Evolutionary conservation across 2,113 vertebrate genomes (phyloP).

Genomic region (Anas platyrhynchos): DNA sequence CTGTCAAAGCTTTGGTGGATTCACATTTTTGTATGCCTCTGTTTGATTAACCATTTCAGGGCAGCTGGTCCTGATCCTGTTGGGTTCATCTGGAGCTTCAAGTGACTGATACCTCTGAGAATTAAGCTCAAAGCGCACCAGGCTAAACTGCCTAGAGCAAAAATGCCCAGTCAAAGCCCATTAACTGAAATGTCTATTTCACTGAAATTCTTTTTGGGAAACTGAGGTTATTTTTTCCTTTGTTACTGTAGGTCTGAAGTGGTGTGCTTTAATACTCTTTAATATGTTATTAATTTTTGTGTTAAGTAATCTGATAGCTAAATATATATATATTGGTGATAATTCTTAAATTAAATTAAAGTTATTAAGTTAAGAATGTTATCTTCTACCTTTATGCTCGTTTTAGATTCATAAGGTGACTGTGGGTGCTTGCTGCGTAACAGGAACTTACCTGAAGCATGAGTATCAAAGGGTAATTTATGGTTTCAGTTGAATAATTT

Average conservation of each 20-base stretch:
- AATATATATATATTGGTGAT: not conserved
- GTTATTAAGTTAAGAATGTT: not conserved
- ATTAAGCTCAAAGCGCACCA: constrained; percentile 2
- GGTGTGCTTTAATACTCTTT: not conserved
- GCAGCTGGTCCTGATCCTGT: not conserved
- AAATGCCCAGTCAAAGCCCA: constrained; percentile 7
- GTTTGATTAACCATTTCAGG: not conserved
- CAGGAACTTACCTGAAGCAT: no score
- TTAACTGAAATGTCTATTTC: not conserved
- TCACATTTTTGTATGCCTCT: not conserved
- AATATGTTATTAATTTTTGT: not conserved
- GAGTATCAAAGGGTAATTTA: not conserved
- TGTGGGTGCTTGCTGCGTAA: not conserved
- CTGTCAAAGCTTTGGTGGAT: not conserved
- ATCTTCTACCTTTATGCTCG: not conserved
- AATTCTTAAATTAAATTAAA: not conserved
- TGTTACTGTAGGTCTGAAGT: not conserved
- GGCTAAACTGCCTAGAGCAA: not conserved
- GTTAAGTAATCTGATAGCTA: not conserved
- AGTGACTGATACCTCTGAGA: constrained; percentile 13
- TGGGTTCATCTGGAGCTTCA: not conserved
- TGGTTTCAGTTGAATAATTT: not conserved
- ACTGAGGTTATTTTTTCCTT: not conserved
- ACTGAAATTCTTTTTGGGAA: not conserved
- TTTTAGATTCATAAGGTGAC: not conserved